Conservation (phyloP, 37 sponge, comb jelly and placozoan species). For the Mnemiopsis leidyi region DNA sequence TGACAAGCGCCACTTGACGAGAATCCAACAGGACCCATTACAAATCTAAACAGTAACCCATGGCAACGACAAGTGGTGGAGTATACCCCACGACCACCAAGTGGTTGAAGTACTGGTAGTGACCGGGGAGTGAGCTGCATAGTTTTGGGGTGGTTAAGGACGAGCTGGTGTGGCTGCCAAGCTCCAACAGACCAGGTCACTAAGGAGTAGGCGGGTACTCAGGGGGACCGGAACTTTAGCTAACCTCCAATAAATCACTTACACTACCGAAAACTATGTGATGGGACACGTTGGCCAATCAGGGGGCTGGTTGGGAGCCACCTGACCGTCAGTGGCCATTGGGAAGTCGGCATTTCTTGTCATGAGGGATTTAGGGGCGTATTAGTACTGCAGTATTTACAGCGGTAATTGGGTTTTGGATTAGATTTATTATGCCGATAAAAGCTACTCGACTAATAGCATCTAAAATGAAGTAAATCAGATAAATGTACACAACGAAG, state of each 20-base stretch:
- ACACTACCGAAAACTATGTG: not conserved
- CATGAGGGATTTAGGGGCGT: not conserved
- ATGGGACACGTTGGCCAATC: not conserved
- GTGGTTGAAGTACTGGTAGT: too few species aligned
- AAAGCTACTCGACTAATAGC: not conserved
- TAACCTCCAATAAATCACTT: not conserved
- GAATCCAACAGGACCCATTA: not conserved
- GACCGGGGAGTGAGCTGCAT: too few species aligned
- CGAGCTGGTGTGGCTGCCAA: too few species aligned
- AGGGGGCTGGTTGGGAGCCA: not conserved
- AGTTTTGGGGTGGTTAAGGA: too few species aligned
- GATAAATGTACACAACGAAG: not conserved
- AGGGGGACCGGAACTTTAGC: too few species aligned
- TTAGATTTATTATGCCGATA: not conserved
- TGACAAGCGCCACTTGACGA: not conserved
- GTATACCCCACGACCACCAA: too few species aligned
- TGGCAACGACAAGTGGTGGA: not conserved
- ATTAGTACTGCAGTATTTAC: too few species aligned
- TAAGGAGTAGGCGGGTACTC: too few species aligned
- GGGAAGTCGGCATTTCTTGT: not conserved
- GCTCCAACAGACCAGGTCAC: too few species aligned
- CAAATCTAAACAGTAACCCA: not conserved
- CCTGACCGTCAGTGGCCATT: not conserved
- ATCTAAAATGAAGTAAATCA: not conserved
- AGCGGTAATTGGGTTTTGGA: not conserved